Evolutionary conservation across 2,113 vertebrate genomes (phyloP).

Genomic region (Typhlomys cinereus): DNA sequence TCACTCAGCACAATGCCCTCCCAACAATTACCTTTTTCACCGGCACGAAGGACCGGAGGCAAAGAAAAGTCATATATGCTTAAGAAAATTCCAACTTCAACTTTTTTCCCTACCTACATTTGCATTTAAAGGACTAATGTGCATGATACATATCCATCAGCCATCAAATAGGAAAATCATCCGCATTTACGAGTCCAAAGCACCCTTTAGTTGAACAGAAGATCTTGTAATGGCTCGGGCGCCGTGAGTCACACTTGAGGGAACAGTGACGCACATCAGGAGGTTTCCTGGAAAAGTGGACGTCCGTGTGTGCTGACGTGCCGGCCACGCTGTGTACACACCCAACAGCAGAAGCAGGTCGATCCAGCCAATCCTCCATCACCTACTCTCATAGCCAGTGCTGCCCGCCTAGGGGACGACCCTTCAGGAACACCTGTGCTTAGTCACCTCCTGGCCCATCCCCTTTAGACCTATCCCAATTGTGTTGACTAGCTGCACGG

Average conservation of each 20-base stretch:
- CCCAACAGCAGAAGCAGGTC: not conserved
- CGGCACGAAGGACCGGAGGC: fast-evolving
- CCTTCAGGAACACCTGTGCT: too few species aligned
- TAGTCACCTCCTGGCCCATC: too few species aligned
- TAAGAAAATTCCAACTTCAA: not conserved
- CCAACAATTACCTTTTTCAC: not conserved
- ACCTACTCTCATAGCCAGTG: too few species aligned
- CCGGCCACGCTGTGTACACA: not conserved
- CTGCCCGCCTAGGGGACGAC: too few species aligned
- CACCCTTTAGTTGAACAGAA: not conserved
- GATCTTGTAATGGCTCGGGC: not conserved
- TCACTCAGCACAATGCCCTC: fast-evolving
- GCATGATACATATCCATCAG: not conserved
- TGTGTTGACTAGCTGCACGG: too few species aligned
- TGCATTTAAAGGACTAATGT: not conserved
- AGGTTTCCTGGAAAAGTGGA: not conserved
- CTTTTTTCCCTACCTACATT: not conserved
- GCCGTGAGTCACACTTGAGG: not conserved
- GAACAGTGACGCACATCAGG: not conserved
- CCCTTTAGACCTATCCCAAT: too few species aligned
- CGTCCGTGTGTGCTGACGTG: not conserved
- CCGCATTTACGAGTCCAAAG: not conserved
- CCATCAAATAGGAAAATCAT: not conserved
- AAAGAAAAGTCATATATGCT: not conserved
- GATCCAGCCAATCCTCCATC: too few species aligned